Evolutionary conservation across 2,797 vertebrate species (phyloP).

Genomic region (Catostomus latipinnis): DNA sequence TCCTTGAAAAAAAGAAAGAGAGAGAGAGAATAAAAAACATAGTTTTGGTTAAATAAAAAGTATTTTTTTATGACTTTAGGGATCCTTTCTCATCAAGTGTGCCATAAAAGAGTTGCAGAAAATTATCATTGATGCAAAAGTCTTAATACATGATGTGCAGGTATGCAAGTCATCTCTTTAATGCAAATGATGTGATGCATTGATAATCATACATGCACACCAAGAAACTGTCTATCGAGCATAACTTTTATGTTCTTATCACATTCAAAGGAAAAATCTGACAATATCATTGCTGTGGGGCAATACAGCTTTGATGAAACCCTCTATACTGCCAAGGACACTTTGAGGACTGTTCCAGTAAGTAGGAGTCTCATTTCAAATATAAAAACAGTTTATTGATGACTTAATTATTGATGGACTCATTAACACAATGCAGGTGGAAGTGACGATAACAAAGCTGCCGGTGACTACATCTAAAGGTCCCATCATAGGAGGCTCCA

Average conservation of each 20-base stretch:
- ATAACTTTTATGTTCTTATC: conserved; percentile 9
- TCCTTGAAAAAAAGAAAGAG: background rate
- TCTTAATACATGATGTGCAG: conserved; percentile 48
- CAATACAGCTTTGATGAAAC: conserved; percentile 47
- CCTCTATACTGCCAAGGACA: background rate
- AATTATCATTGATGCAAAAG: conserved; percentile 39
- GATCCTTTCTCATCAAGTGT: conserved; percentile 36
- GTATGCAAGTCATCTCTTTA: conserved; percentile 40
- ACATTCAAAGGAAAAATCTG: conserved; percentile 22
- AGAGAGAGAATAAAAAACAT: background rate
- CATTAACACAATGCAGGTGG: conserved; percentile 65
- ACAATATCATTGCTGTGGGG: conserved; percentile 43
- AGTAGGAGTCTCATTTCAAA: background rate
- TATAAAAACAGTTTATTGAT: background rate
- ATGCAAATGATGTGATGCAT: background rate
- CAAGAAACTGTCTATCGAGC: background rate
- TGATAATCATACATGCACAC: background rate
- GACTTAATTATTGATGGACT: background rate
- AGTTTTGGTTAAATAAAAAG: background rate
- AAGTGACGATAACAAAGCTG: conserved; percentile 67
- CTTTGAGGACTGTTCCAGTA: background rate
- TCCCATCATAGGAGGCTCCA: conserved; percentile 69
- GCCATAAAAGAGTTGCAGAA: conserved; percentile 45
- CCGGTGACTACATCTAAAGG: conserved; percentile 37
- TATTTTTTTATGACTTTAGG: conserved; percentile 23